Evolutionary conservation across 2,888 invertebrate species (phyloP).

Genomic region (Amphiduros pacificus): DNA sequence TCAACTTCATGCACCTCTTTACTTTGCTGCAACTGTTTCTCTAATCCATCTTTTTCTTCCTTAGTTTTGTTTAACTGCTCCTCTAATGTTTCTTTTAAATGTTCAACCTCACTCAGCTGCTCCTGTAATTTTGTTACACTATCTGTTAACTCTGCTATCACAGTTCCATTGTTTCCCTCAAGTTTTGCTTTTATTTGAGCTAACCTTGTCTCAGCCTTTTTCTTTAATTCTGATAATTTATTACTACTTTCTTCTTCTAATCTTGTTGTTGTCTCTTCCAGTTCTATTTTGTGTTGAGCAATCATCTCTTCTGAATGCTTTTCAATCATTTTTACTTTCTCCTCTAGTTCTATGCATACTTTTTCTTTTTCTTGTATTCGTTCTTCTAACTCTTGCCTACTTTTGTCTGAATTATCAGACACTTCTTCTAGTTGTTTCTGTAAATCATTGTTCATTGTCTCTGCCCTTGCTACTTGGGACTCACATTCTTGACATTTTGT

Average conservation of each 20-base stretch:
- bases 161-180: constrained; percentile 39
- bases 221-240: constrained; percentile 51
- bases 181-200: constrained; percentile 48
- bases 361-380: constrained; percentile 6
- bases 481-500: too few relatives aligned
- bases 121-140: constrained; percentile 11
- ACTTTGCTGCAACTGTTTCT: constrained; percentile 1
- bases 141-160: constrained; percentile 33
- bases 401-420: neutral
- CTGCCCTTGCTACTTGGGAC: too few relatives aligned
- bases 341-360: constrained; percentile 36
- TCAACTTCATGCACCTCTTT: neutral
- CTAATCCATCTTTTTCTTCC: constrained; percentile 12
- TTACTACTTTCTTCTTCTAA: constrained; percentile 35
- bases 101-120: neutral
- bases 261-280: constrained; percentile 26
- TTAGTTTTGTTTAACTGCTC: constrained; percentile 4
- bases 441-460: too few relatives aligned
- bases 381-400: neutral
- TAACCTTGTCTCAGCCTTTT: constrained; percentile 49
- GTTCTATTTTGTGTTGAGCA: constrained; percentile 2
- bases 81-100: constrained; percentile 5
- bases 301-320: too few relatives aligned
- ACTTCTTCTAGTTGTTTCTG: constrained; percentile 5
- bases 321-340: constrained; percentile 35